A percentile compares a stretch with the other conserved stretches of the same genome.
Conservation (phyloP, 2,888 invertebrate genomes). For the Parnassius glacialis region DNA sequence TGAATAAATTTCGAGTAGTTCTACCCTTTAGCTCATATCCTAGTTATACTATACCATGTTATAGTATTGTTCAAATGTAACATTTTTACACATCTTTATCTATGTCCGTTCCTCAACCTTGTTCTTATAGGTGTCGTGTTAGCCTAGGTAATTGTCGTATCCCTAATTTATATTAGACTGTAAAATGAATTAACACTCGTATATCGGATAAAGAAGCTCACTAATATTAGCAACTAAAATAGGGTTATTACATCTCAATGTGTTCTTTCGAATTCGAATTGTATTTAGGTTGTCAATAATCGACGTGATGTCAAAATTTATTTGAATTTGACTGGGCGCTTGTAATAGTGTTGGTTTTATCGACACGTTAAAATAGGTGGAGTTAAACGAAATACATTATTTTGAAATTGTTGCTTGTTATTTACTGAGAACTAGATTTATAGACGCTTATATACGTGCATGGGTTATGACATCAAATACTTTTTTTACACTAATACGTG, state of each 20-base stretch:
- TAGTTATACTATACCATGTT: constrained; percentile 49
- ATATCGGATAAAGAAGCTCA: constrained; percentile 66
- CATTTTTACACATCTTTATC: constrained; percentile 61
- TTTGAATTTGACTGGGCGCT: constrained; percentile 7
- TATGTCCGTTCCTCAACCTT: constrained; percentile 80
- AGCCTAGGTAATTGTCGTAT: constrained; percentile 78
- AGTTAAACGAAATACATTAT: not conserved
- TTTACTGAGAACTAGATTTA: constrained; percentile 22
- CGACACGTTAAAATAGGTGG: not conserved
- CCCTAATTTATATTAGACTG: constrained; percentile 53
- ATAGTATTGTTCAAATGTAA: constrained; percentile 65
- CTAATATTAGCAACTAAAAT: constrained; percentile 53
- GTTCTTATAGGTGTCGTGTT: constrained; percentile 78
- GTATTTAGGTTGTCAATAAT: not conserved
- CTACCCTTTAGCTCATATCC: constrained; percentile 40
- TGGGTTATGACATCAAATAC: not conserved
- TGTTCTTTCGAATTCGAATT: constrained; percentile 45
- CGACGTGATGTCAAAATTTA: not conserved
- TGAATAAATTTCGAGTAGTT: constrained; percentile 28
- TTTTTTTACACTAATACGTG: not conserved
- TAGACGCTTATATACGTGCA: not conserved
- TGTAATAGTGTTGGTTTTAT: not conserved
- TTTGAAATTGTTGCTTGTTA: constrained; percentile 14
- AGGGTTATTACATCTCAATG: constrained; percentile 49
- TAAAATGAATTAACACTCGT: constrained; percentile 11